Conservation (phyloP, 2,888 invertebrate genomes). For the Conus canariensis region DNA sequence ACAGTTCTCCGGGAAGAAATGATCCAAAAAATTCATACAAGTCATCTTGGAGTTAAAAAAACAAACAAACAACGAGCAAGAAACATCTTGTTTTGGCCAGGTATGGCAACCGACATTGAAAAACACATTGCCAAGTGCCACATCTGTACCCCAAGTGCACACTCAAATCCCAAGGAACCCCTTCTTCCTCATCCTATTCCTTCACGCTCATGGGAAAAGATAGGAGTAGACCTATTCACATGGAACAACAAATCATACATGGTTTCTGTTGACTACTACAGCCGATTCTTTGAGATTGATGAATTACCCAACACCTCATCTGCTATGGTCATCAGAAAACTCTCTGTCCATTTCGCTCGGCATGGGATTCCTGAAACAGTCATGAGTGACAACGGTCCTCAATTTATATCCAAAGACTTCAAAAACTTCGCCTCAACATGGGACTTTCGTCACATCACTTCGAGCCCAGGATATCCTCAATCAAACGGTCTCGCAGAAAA, state of each 20-base stretch:
- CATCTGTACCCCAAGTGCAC: background rate
- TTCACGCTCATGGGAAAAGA: background rate
- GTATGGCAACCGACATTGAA: background rate
- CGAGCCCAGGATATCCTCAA: constrained; percentile 28
- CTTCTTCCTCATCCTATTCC: background rate
- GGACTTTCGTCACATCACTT: constrained; percentile 54
- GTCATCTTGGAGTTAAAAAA: background rate
- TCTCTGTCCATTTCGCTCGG: constrained; percentile 24
- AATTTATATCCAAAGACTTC: constrained; percentile 16
- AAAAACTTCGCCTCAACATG: constrained; percentile 39
- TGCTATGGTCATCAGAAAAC: constrained; percentile 7
- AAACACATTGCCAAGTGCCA: background rate
- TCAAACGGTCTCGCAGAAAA: constrained; percentile 58
- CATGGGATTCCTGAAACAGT: constrained; percentile 32
- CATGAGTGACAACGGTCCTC: constrained; percentile 30
- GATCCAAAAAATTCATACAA: background rate
- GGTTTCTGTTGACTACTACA: background rate
- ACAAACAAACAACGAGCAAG: background rate
- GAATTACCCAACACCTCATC: background rate
- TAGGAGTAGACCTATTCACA: background rate
- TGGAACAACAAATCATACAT: background rate
- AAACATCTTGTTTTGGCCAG: background rate
- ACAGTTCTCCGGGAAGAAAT: background rate
- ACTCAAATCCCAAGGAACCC: background rate
- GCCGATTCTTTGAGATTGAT: background rate